phyloP scores from a whole-genome alignment of 2,797 vertebrate species.

The Pelodytes ibericus region DNA sequence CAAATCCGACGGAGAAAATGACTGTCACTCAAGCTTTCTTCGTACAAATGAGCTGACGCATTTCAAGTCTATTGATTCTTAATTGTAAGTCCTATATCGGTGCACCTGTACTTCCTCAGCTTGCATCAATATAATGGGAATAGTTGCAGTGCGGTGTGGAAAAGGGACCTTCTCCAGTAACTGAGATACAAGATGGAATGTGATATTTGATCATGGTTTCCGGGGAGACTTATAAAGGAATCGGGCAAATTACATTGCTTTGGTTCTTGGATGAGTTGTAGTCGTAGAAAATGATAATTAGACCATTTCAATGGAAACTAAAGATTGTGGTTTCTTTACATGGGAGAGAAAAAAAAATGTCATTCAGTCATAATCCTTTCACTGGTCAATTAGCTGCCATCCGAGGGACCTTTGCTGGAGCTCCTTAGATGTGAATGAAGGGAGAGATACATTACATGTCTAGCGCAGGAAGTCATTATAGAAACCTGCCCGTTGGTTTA shows the following conservation, averaged over 20 bases:
- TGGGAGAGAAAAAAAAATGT: not conserved
- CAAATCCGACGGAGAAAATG: no score
- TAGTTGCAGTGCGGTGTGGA: no score
- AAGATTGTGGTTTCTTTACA: not conserved
- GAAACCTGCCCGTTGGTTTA: not conserved
- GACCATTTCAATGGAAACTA: not conserved
- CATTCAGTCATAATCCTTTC: not conserved
- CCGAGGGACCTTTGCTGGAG: not conserved
- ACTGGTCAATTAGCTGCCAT: not conserved
- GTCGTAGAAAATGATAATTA: not conserved
- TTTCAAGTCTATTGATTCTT: no score
- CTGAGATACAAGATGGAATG: not conserved
- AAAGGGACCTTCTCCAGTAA: no score
- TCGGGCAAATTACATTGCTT: not conserved
- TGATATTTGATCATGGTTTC: not conserved
- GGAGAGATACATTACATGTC: not conserved
- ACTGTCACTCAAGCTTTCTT: no score
- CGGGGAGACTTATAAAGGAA: not conserved
- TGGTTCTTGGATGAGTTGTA: not conserved
- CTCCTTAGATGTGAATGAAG: conserved; percentile 3
- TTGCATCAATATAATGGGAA: no score
- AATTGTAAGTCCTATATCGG: no score
- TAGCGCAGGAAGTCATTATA: not conserved
- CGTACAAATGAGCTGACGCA: no score
- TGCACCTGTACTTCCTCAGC: no score